These are phyloP conservation scores for Agrilus cyanescens DNA, from an alignment of 2,888 invertebrate genomes.

Conservation along the genomic window DNA sequence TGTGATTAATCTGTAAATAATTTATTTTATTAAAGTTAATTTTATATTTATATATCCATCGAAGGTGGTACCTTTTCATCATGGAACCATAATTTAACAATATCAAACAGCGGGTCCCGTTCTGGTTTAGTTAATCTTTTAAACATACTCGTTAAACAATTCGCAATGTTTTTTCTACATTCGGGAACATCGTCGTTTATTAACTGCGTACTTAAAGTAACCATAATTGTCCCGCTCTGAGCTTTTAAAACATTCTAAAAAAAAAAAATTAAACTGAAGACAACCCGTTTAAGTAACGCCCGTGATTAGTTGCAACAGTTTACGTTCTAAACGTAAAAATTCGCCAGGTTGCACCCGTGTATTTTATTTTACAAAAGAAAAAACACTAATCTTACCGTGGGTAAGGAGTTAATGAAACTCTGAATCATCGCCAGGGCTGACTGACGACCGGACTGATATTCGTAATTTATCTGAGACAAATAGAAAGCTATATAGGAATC, in stretches of 20 bases:
- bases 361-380: constrained; percentile 2
- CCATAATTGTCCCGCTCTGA: constrained; percentile 55
- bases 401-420: constrained; percentile 64
- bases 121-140: constrained; percentile 42
- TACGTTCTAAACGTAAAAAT: too few relatives aligned
- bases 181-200: constrained; percentile 70
- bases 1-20: constrained; percentile 46
- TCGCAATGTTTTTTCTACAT: constrained; percentile 62
- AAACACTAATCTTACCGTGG: constrained; percentile 44
- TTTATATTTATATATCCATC: constrained; percentile 11
- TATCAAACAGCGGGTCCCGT: constrained; percentile 57
- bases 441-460: constrained; percentile 67
- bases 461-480: constrained; percentile 70
- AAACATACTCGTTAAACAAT: constrained; percentile 60
- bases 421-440: constrained; percentile 80
- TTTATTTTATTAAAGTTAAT: constrained; percentile 3
- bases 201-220: constrained; percentile 65
- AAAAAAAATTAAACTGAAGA: constrained; percentile 9
- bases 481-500: constrained; percentile 69
- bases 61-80: constrained; percentile 47
- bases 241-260: constrained; percentile 47
- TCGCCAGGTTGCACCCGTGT: not conserved
- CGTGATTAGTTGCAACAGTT: too few relatives aligned
- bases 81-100: constrained; percentile 57
- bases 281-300: too few relatives aligned